Percentiles rank a stretch among this genome's conserved stretches.
Conservation (phyloP, 2,888 invertebrate genomes). For the Epinotia brunnichana region DNA sequence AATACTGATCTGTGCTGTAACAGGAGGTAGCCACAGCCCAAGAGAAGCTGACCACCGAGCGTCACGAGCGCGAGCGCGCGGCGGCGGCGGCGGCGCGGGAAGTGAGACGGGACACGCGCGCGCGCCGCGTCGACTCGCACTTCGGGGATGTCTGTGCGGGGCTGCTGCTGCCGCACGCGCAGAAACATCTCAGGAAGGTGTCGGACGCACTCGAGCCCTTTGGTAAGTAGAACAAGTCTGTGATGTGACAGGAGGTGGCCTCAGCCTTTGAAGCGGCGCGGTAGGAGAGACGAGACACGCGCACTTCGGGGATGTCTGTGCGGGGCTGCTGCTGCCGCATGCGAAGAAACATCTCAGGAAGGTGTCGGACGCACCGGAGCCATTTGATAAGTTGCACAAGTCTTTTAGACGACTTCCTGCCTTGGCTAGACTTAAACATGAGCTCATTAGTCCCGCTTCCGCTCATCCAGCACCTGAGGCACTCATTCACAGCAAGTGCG, state of each 20-base stretch:
- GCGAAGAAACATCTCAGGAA: conserved; percentile 76
- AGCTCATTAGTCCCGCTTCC: too few species aligned
- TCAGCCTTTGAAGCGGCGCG: conserved; percentile 71
- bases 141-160: conserved; percentile 79
- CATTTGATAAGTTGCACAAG: conserved; percentile 57
- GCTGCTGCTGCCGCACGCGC: conserved; percentile 81
- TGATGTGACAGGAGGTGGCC: conserved; percentile 63
- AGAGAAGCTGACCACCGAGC: conserved; percentile 61
- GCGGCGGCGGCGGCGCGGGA: conserved; percentile 75
- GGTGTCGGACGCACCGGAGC: conserved; percentile 70
- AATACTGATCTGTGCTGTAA: conserved; percentile 12
- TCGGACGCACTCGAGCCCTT: conserved; percentile 70
- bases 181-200: conserved; percentile 72
- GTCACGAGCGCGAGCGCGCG: conserved; percentile 64
- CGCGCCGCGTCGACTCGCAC: conserved; percentile 78
- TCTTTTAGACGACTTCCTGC: too few species aligned
- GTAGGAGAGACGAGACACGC: conserved; percentile 75
- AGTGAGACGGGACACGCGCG: conserved; percentile 79
- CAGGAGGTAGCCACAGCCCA: conserved; percentile 68
- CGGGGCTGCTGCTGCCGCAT: conserved; percentile 80
- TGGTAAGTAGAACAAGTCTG: conserved; percentile 54
- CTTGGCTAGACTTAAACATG: too few species aligned
- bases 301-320: conserved; percentile 79
- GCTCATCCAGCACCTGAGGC: too few species aligned
- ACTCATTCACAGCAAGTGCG: too few species aligned